Base-by-base conservation (phyloP, 2,888 invertebrate species). In the Agriotes lineatus region DNA sequence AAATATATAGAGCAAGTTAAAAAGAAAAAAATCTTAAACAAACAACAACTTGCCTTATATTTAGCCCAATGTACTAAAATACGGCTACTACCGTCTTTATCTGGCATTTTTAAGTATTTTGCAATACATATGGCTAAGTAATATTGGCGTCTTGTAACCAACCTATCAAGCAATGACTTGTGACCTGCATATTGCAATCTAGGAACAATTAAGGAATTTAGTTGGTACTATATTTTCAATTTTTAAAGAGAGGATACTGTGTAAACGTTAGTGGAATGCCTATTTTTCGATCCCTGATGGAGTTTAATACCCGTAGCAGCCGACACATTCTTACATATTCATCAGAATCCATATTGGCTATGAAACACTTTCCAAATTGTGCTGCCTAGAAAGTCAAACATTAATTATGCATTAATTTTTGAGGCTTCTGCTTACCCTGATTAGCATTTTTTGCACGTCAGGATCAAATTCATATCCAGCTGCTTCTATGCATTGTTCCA, bases 31-130 rank as follows among this genome's bases (percentile, higher is more conserved):
- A n/a, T n/a, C n/a, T n/a, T n/a, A n/a, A 1, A 16, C 12, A 37
- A 56, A 18, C 2, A 19, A 18, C 12, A 52, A 2, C 57, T 80
- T 80, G 96, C 96, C 89, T 97, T 97, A 80, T 96, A 96, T 81
- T 95, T 96, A 0, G 98, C 98, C 98, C 98, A 99, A 81, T 97
- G 96, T 10, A 95, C 94, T 30, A 98, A 86, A 75, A 98, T 97
- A 76, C 95, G 88, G 44, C 94, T 95, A 69, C 90, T 90, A 0
- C 95, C 96, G 76, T 90, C 88, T 66, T 85, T 84, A 77, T 96
- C 94, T 1, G 94, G 92, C 67, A 97, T 85, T 80, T 94, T 93
- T 9, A 98, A 86, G 84, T 95, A 96, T 72, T 94, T 91, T 0
- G 97, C 96, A 68, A 97, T 93, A 84, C 94, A 91, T 54, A 96